Conservation (phyloP, 2,797 vertebrate species). For the Channallabes apus region DNA sequence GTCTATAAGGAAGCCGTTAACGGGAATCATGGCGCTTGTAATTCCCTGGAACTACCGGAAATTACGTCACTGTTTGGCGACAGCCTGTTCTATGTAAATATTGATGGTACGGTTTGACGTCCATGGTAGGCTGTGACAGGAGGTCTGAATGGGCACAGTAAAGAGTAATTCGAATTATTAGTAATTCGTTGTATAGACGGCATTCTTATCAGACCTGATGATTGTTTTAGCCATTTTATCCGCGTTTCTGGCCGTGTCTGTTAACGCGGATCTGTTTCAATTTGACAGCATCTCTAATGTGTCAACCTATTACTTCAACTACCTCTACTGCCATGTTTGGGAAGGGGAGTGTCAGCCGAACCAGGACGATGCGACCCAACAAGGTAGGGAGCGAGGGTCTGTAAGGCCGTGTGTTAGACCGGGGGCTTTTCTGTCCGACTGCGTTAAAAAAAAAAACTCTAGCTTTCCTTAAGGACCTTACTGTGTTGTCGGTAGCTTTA, state of each 20-base stretch:
- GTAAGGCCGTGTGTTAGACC: neutral
- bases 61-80: constrained; percentile 30
- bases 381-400: constrained; percentile 65
- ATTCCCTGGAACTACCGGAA: constrained; percentile 5
- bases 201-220: constrained; percentile 58
- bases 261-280: constrained; percentile 71
- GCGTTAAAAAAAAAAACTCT: too few relatives aligned
- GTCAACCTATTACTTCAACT: constrained; percentile 80
- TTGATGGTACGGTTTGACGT: neutral
- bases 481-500: neutral
- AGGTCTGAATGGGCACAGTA: constrained; percentile 49
- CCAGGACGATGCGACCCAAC: constrained; percentile 78
- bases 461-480: neutral
- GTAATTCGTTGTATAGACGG: too few relatives aligned
- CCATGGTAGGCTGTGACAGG: neutral
- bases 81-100: neutral
- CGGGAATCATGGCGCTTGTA: neutral
- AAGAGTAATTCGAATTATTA: neutral
- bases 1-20: neutral
- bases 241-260: constrained; percentile 64
- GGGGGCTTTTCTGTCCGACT: neutral
- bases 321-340: constrained; percentile 81
- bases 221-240: constrained; percentile 60
- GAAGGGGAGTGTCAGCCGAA: constrained; percentile 80
- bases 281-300: constrained; percentile 77